Conservation (phyloP, 2,797 vertebrate genomes). For the Parauchenoglanis ngamensis region DNA sequence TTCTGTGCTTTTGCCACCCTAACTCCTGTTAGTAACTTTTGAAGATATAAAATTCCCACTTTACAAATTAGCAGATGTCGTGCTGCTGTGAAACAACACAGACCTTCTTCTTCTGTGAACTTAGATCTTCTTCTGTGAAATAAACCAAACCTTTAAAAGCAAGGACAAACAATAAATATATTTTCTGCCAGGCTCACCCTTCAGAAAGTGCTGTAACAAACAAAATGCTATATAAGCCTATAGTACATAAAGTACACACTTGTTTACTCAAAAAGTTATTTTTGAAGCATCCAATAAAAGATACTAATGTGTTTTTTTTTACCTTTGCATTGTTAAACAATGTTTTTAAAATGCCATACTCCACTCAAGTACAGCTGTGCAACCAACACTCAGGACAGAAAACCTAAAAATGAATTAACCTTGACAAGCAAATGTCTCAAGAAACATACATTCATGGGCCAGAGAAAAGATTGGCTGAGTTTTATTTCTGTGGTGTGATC, state of each 20-base stretch:
- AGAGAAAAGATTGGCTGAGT: neutral
- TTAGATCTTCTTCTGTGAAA: neutral
- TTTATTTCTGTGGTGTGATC: neutral
- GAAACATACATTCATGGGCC: neutral
- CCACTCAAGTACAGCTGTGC: neutral
- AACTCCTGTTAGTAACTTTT: neutral
- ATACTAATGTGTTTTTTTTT: neutral
- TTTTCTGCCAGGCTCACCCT: neutral
- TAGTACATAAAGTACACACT: neutral
- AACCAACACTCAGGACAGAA: neutral
- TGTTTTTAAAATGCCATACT: neutral
- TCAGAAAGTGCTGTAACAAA: neutral
- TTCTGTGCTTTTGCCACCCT: neutral
- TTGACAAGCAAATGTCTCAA: neutral
- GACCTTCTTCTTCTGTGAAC: constrained; percentile 1
- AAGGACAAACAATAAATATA: neutral
- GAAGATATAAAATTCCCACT: neutral
- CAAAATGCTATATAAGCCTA: neutral
- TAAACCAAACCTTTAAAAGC: neutral
- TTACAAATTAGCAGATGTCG: neutral
- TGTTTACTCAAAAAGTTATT: neutral
- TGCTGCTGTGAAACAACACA: neutral
- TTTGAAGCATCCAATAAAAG: neutral
- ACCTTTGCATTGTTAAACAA: neutral
- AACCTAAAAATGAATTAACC: neutral